Evolutionary conservation across 2,888 invertebrate genomes (phyloP).

Genomic region (Anaspis maculata): DNA sequence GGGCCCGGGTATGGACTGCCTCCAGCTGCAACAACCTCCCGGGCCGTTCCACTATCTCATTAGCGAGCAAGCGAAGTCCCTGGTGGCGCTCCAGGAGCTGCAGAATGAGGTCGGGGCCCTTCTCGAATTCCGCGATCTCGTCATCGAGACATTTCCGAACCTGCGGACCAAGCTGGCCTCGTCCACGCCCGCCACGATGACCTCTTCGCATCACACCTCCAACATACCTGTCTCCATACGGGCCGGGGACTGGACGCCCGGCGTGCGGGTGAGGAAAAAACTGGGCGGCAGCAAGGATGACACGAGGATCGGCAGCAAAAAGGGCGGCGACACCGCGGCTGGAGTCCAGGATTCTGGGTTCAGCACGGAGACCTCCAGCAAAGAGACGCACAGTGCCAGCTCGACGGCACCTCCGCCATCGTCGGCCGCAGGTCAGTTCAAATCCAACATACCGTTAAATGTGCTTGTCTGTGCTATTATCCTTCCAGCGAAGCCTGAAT

Average conservation of each 20-base stretch:
- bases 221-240: constrained; percentile 47
- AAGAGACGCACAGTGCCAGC: constrained; percentile 67
- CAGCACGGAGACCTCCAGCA: constrained; percentile 81
- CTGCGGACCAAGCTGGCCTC: constrained; percentile 79
- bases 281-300: constrained; percentile 32
- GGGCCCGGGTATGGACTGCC: constrained; percentile 71
- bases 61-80: constrained; percentile 83
- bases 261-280: constrained; percentile 59
- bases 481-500: no score
- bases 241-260: constrained; percentile 69
- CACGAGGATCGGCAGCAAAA: constrained; percentile 23
- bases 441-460: no score
- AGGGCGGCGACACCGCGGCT: constrained; percentile 49
- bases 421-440: constrained; percentile 31
- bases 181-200: constrained; percentile 43
- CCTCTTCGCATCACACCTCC: constrained; percentile 39
- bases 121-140: constrained; percentile 86
- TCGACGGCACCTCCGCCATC: constrained; percentile 51
- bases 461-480: no score
- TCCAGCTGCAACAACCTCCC: constrained; percentile 63
- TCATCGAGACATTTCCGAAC: constrained; percentile 90
- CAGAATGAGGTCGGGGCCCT: constrained; percentile 90
- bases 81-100: constrained; percentile 79
- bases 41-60: constrained; percentile 75
- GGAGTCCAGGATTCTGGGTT: constrained; percentile 83